Base-by-base conservation (phyloP, 2,888 invertebrate species). In the Plagiodera versicolora region DNA sequence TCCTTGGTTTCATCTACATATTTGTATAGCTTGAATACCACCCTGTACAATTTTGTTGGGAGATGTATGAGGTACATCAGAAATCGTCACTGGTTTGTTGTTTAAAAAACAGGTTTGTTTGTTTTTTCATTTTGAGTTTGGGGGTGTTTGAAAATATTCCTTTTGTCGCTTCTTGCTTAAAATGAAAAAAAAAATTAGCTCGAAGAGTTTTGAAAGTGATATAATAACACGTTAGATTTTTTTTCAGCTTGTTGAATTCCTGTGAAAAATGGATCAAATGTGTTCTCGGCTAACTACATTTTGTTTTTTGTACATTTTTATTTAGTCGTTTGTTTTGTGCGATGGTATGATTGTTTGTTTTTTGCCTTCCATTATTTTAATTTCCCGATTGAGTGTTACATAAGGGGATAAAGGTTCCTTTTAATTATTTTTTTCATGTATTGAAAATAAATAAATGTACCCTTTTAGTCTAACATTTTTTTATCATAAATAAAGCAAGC, bases 361-460 rank as follows among this genome's bases (percentile, higher is more conserved):
- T 74, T 70, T 54, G 64, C 58, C 54, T 62, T 67, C 60, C 65
- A 60, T 59, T 67, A 71, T 72, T 57, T 62, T 56, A 55, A 47
- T 61, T 61, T 74, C 74, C 74, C 73, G 74, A 74, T 70, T 75
- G 72, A 74, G 70, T 58, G 62, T 62, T 58, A 54, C 55, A 56
- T 35, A 51, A 18, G 51, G 56, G 58, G 58, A 56, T 52, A 44
- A 58, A 45, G 39, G 53, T 50, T 57, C 55, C 35, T 58, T 44
- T 58, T 58, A 32, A 58, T 47, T 58, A 58, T 51, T 35, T 55
- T 58, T 57, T 56, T 51, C 54, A 51, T 61, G 50, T 58, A 47
- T 58, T 56, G 62, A 71, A 72, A 75, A 76, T 80, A 80, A 80
- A 80, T 80, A 80, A 74, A 79, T 80, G 80, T 77, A 80, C 80